phyloP scores from a whole-genome alignment of 2,888 invertebrate species.

The Lepidochitona cinerea region DNA sequence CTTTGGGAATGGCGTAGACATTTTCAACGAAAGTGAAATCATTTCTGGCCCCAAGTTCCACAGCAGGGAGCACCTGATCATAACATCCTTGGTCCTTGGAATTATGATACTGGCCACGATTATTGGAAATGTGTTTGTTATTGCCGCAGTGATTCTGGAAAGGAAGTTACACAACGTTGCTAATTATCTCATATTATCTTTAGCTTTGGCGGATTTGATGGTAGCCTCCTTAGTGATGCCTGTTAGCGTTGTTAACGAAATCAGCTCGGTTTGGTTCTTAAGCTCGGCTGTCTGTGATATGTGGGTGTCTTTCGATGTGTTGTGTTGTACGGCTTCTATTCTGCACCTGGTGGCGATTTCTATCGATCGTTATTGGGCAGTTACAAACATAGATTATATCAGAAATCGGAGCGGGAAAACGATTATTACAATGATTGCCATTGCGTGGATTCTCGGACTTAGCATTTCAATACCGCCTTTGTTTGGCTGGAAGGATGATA shows the following conservation, averaged over 20 bases:
- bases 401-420: constrained; percentile 86
- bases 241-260: constrained; percentile 70
- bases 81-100: constrained; percentile 72
- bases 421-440: constrained; percentile 90
- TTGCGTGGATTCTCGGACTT: constrained; percentile 93
- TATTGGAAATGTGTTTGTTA: constrained; percentile 98
- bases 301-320: constrained; percentile 98
- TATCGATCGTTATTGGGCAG: constrained; percentile 98
- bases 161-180: constrained; percentile 94
- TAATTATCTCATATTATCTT: constrained; percentile 95
- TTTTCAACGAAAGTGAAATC: not conserved
- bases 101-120: constrained; percentile 94
- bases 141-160: constrained; percentile 95
- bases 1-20: not conserved
- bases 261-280: constrained; percentile 80
- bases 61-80: constrained; percentile 38
- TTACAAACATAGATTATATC: constrained; percentile 97
- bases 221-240: constrained; percentile 88
- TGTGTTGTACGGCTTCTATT: constrained; percentile 97
- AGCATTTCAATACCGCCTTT: constrained; percentile 95
- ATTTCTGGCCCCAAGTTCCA: constrained; percentile 30
- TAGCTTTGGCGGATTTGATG: constrained; percentile 97
- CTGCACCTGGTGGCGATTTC: constrained; percentile 97
- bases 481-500: constrained; percentile 73
- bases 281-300: constrained; percentile 92